Evolutionary conservation across 2,797 vertebrate genomes (phyloP).

Genomic region (Gallinago nigripennis): DNA sequence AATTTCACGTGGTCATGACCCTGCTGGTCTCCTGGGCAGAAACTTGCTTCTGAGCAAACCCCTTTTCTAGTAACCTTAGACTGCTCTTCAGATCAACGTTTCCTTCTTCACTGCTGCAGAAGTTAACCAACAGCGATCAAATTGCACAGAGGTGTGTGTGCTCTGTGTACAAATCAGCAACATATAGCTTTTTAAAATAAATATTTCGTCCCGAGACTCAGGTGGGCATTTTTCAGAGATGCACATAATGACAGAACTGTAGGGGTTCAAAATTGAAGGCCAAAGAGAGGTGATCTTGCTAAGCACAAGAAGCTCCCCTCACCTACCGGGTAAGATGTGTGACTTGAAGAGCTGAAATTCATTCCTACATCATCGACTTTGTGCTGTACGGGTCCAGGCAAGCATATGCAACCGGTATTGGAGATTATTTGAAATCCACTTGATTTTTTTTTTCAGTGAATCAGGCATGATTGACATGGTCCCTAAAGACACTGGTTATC

Average conservation of each 20-base stretch:
- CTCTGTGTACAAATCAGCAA: neutral
- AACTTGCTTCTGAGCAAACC: neutral
- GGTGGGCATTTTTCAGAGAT: neutral
- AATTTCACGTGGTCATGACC: neutral
- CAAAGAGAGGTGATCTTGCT: neutral
- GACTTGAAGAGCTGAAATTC: neutral
- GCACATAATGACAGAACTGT: neutral
- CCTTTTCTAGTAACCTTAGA: neutral
- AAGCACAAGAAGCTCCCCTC: neutral
- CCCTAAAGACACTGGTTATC: neutral
- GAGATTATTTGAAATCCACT: constrained; percentile 55
- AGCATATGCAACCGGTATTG: neutral
- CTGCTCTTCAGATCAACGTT: neutral
- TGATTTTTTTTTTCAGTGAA: neutral
- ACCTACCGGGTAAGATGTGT: neutral
- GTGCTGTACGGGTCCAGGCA: neutral
- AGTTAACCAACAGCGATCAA: neutral
- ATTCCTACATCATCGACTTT: neutral
- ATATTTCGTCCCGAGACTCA: neutral
- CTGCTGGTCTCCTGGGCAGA: neutral
- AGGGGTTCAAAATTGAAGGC: neutral
- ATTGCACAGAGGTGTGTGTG: neutral
- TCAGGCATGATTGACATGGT: neutral
- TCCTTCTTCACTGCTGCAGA: neutral
- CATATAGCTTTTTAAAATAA: neutral